Conservation (phyloP, 2,888 invertebrate genomes). For the Lomographa bimaculata region DNA sequence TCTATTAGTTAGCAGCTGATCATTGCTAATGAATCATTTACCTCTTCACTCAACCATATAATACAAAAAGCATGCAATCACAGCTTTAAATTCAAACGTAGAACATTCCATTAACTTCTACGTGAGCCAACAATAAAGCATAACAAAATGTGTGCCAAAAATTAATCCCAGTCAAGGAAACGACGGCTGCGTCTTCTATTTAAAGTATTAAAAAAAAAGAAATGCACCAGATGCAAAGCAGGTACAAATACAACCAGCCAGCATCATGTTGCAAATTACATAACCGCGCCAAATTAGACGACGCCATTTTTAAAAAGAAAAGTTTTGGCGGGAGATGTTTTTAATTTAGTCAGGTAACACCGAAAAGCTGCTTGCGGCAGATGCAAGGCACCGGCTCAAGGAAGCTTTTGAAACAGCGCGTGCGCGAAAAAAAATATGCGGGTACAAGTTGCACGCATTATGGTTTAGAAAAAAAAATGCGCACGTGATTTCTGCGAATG, state of each 20-base stretch:
- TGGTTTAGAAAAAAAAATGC: conserved; percentile 57
- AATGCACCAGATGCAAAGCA: conserved; percentile 77
- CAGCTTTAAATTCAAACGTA: no score
- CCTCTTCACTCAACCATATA: no score
- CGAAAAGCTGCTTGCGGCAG: conserved; percentile 80
- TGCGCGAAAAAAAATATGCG: conserved; percentile 77
- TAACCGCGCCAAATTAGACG: conserved; percentile 42
- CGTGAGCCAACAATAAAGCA: conserved; percentile 31
- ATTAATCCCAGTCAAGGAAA: conserved; percentile 22
- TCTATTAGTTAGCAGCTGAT: no score
- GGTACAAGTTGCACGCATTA: conserved; percentile 75
- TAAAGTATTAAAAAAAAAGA: conserved; percentile 55
- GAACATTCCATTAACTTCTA: conserved; percentile 17
- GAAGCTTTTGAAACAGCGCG: conserved; percentile 76
- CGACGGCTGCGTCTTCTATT: conserved; percentile 61
- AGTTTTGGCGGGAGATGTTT: conserved; percentile 20
- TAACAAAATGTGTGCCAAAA: conserved; percentile 43
- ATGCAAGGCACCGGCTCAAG: conserved; percentile 61
- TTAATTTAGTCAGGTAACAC: conserved; percentile 43
- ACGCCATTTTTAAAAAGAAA: conserved; percentile 2
- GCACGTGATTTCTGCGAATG: conserved; percentile 66
- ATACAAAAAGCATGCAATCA: no score
- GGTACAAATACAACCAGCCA: conserved; percentile 58
- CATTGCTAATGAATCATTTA: no score
- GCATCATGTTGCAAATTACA: conserved; percentile 77